A percentile compares a stretch with the other conserved stretches of the same genome.
These are phyloP conservation scores for Amphimallon solstitiale DNA, from an alignment of 2,888 invertebrate genomes.

Conservation along the genomic window DNA sequence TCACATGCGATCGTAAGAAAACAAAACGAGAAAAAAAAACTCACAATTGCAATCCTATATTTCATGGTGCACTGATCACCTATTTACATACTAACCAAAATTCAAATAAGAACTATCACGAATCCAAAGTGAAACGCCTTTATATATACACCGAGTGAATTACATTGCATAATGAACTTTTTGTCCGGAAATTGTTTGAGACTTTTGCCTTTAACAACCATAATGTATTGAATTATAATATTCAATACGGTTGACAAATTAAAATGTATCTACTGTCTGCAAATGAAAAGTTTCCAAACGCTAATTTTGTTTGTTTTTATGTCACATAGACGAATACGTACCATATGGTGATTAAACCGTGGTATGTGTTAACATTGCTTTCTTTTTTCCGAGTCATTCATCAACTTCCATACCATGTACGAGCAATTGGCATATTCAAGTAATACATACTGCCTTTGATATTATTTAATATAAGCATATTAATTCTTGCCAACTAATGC, in stretches of 20 bases:
- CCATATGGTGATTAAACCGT: too few species aligned
- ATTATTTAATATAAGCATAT: too few species aligned
- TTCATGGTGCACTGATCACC: constrained; percentile 23
- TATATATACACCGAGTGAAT: constrained; percentile 12
- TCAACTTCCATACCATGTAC: too few species aligned
- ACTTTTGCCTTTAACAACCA: constrained; percentile 9
- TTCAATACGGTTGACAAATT: constrained; percentile 3
- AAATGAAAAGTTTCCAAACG: too few species aligned
- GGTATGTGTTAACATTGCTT: too few species aligned
- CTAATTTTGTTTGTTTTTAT: too few species aligned
- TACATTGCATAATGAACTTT: constrained; percentile 25
- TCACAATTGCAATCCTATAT: constrained; percentile 18
- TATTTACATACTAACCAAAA: neutral
- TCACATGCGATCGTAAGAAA: neutral
- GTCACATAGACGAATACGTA: too few species aligned
- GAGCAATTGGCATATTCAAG: too few species aligned
- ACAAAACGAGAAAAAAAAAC: neutral
- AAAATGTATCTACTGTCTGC: too few species aligned
- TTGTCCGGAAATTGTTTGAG: constrained; percentile 17
- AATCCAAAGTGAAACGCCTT: constrained; percentile 22
- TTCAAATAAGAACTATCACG: constrained; percentile 29
- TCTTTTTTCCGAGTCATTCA: too few species aligned
- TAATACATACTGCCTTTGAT: too few species aligned
- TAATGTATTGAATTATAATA: constrained; percentile 17
- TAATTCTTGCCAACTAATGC: too few species aligned